phyloP scores from a whole-genome alignment of 2,113 vertebrate species.

The Colaptes auratus region DNA sequence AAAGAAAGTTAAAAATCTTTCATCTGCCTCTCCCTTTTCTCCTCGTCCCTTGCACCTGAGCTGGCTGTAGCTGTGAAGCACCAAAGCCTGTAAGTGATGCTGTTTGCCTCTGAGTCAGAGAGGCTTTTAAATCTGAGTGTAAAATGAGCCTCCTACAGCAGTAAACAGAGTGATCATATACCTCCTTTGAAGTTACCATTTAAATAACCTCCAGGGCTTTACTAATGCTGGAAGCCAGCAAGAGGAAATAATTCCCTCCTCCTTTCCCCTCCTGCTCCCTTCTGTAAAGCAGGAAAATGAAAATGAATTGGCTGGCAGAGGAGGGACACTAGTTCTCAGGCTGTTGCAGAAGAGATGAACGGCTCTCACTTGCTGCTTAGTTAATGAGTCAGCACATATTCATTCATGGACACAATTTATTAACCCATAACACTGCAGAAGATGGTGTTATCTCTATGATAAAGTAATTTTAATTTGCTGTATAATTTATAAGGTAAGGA shows the following conservation, averaged over 20 bases:
- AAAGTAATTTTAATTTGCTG: conserved; percentile 43
- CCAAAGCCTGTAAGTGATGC: conserved; percentile 27
- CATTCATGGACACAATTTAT: conserved; percentile 53
- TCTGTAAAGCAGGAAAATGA: neutral
- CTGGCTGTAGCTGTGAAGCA: conserved; percentile 1
- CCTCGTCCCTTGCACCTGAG: neutral
- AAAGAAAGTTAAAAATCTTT: neutral
- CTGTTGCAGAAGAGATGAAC: neutral
- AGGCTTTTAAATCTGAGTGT: conserved; percentile 52
- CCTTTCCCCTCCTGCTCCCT: neutral
- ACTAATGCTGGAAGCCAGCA: conserved; percentile 15
- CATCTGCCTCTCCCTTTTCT: neutral
- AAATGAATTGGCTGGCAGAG: neutral
- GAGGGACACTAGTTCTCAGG: neutral
- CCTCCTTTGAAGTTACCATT: conserved; percentile 70
- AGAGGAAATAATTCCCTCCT: conserved; percentile 41
- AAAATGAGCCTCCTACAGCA: conserved; percentile 60
- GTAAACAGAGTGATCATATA: conserved; percentile 23
- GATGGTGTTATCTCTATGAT: conserved; percentile 18
- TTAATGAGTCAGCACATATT: conserved; percentile 42
- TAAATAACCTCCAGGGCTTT: conserved; percentile 69
- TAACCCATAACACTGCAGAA: conserved; percentile 37
- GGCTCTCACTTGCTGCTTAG: neutral
- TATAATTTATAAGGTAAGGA: conserved; percentile 12
- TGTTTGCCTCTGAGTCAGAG: conserved; percentile 53